phyloP scores from a whole-genome alignment of 2,113 vertebrate genomes.

The Barbus barbus region DNA sequence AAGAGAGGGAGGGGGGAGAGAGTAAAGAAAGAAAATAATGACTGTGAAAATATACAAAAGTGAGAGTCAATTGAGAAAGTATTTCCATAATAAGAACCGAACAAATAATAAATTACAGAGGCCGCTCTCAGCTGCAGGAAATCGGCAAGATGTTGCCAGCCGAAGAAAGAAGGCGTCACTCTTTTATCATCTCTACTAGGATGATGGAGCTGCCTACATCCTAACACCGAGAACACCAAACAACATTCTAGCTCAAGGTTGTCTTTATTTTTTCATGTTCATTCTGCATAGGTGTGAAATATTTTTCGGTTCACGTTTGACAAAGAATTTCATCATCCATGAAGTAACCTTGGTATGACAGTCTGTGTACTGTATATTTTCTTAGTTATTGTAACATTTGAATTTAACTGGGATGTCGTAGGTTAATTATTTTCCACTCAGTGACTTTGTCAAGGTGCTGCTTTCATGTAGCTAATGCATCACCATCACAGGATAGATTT shows the following conservation, averaged over 20 bases:
- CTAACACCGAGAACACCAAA: too few relatives aligned
- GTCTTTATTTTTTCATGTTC: conserved; percentile 3
- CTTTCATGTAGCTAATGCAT: conserved; percentile 66
- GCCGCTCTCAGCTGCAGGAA: conserved; percentile 53
- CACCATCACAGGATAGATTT: conserved; percentile 63
- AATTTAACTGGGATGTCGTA: conserved; percentile 30
- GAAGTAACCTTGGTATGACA: background rate
- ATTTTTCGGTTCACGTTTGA: background rate
- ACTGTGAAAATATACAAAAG: conserved; percentile 77
- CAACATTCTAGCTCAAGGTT: background rate
- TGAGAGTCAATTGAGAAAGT: conserved; percentile 72
- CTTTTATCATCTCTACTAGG: conserved; percentile 58
- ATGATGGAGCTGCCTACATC: too few relatives aligned
- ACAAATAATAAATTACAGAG: conserved; percentile 71
- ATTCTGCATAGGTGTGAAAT: background rate
- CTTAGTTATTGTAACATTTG: conserved; percentile 9
- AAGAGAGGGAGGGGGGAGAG: conserved; percentile 59
- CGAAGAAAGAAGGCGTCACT: conserved; percentile 69
- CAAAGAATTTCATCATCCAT: background rate
- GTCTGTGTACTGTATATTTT: conserved; percentile 50
- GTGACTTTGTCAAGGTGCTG: conserved; percentile 49
- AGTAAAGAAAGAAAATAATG: conserved; percentile 72
- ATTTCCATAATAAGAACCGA: conserved; percentile 74
- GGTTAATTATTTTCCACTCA: conserved; percentile 40
- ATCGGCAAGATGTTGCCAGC: conserved; percentile 59